A percentile compares a stretch with the other conserved stretches of the same genome.
Evolutionary conservation across 2,888 invertebrate species (phyloP).

Genomic region (Nemoura dubitans): DNA sequence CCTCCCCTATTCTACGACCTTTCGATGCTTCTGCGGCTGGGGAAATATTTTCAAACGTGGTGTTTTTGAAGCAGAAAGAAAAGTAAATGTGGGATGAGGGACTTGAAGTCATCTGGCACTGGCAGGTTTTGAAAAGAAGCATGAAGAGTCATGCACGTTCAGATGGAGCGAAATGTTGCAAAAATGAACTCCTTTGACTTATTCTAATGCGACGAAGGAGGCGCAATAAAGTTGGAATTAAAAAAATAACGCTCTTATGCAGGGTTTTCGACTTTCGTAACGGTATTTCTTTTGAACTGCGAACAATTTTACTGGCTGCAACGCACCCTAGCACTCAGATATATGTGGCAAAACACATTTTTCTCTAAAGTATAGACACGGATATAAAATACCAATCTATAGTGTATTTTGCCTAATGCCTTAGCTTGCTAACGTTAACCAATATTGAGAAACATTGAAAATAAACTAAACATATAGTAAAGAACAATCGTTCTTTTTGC

Average conservation of each 20-base stretch:
- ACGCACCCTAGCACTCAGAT: background rate
- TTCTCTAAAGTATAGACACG: background rate
- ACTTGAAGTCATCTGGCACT: slow-evolving; percentile 42
- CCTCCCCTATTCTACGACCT: slow-evolving; percentile 8
- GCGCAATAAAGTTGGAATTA: background rate
- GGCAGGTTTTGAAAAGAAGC: slow-evolving; percentile 44
- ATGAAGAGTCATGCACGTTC: slow-evolving; percentile 22
- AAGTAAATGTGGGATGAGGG: slow-evolving; percentile 18
- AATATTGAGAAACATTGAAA: too few species aligned
- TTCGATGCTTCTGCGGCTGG: slow-evolving; percentile 18
- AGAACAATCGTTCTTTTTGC: too few species aligned
- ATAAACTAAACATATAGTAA: too few species aligned
- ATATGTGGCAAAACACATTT: background rate
- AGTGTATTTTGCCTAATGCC: too few species aligned
- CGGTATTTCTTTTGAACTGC: background rate
- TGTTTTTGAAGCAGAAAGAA: slow-evolving; percentile 39
- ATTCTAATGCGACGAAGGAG: slow-evolving; percentile 9
- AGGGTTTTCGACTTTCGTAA: background rate
- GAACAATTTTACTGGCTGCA: background rate
- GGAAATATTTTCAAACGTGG: slow-evolving; percentile 32
- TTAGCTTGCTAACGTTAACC: too few species aligned
- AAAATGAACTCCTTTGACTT: slow-evolving; percentile 36
- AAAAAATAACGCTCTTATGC: background rate
- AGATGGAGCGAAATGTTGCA: slow-evolving; percentile 44
- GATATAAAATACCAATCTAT: too few species aligned